Evolutionary conservation across 2,888 invertebrate genomes (phyloP).

Genomic region (Drosophila stalkeri): DNA sequence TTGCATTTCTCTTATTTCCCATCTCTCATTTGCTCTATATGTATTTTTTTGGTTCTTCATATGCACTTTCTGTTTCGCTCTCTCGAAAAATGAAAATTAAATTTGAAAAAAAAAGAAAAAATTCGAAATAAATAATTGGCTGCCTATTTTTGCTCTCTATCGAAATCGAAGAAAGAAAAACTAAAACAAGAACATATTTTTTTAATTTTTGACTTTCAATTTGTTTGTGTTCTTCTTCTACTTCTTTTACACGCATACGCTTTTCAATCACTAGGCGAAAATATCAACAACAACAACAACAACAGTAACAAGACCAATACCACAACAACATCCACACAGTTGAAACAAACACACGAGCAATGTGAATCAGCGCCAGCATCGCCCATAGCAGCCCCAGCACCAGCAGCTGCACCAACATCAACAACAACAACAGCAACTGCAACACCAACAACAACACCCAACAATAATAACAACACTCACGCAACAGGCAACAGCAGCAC

Average conservation of each 20-base stretch:
- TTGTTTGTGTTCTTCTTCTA: conserved; percentile 78
- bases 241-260: conserved; percentile 78
- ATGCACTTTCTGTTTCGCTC: conserved; percentile 64
- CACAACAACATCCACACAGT: conserved; percentile 70
- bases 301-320: conserved; percentile 65
- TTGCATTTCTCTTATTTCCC: conserved; percentile 44
- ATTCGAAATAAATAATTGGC: conserved; percentile 55
- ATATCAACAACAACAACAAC: conserved; percentile 53
- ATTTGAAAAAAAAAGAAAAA: conserved; percentile 3
- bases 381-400: conserved; percentile 41
- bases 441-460: conserved; percentile 24
- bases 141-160: conserved; percentile 53
- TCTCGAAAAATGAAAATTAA: conserved; percentile 24
- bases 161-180: conserved; percentile 28
- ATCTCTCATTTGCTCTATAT: conserved; percentile 51
- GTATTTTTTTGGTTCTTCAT: conserved; percentile 40
- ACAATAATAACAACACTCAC: conserved; percentile 36
- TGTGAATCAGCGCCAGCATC: conserved; percentile 65
- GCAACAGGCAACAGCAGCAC: conserved; percentile 52
- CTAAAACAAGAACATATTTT: conserved; percentile 37
- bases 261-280: conserved; percentile 75
- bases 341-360: conserved; percentile 69
- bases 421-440: conserved; percentile 20
- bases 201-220: conserved; percentile 78
- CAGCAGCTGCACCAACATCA: conserved; percentile 41